phyloP scores from a whole-genome alignment of 2,113 vertebrate genomes.

The western clawed frog (Xenopus tropicalis) region UCB_Xtro_10.0 CM004445.2:103314501-103315000 shows the following conservation, averaged over 20 bases:
- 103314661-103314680: too few species aligned
- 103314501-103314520: too few species aligned
- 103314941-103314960: constrained; percentile 28
- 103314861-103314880: constrained; percentile 44
- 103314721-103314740: constrained; percentile 17
- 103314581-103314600: too few species aligned
- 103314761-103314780: constrained; percentile 23
- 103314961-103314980: constrained; percentile 10
- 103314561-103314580: too few species aligned
- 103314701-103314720: constrained; percentile 21
- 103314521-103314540: too few species aligned
- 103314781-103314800: constrained; percentile 46
- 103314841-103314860: constrained; percentile 52
- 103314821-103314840: constrained; percentile 47
- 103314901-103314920: constrained; percentile 35
- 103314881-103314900: constrained; percentile 53
- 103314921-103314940: constrained; percentile 37
- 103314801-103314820: constrained; percentile 56
- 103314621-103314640: too few species aligned
- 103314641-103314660: too few species aligned
- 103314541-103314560: too few species aligned
- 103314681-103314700: not conserved
- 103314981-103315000: not conserved
- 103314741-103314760: constrained; percentile 17
- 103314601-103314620: too few species aligned